A percentile compares a stretch with the other conserved stretches of the same genome.
Evolutionary conservation across 2,113 vertebrate genomes (phyloP).

Genomic region (Eclectus roratus): DNA sequence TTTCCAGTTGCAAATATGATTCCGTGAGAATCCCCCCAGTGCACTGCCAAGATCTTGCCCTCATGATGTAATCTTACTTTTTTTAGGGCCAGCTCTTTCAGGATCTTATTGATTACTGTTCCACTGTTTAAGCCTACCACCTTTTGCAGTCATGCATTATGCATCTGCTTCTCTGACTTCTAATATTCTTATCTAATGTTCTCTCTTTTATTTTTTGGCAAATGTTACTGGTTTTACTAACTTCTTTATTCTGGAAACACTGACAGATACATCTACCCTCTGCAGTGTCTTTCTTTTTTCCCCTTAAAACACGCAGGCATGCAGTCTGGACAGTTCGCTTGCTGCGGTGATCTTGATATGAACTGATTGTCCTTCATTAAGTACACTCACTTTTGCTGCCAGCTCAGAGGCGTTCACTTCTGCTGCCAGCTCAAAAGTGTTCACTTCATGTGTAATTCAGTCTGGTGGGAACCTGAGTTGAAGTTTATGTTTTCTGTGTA

Average conservation of each 20-base stretch:
- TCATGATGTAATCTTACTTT: not conserved
- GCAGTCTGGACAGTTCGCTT: not conserved
- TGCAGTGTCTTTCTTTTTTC: not conserved
- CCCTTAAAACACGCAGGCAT: not conserved
- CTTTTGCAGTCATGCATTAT: not conserved
- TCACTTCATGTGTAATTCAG: not conserved
- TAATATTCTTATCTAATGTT: not conserved
- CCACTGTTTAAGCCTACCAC: not conserved
- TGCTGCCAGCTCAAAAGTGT: conserved; percentile 19
- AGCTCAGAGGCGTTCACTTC: not conserved
- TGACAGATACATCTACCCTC: not conserved
- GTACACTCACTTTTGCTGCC: not conserved
- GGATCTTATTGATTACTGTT: not conserved
- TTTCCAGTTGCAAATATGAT: not conserved
- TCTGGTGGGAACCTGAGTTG: not conserved
- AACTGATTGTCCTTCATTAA: conserved; percentile 30
- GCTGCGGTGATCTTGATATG: not conserved
- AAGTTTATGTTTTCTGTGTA: not conserved
- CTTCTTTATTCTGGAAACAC: not conserved
- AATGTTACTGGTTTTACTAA: not conserved
- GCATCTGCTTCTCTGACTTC: not conserved
- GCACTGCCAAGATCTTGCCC: not conserved
- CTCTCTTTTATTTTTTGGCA: not conserved
- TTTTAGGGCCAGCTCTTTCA: not conserved
- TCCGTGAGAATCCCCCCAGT: not conserved